Conservation (phyloP, 2,797 vertebrate species). For the Coreius guichenoti region DNA sequence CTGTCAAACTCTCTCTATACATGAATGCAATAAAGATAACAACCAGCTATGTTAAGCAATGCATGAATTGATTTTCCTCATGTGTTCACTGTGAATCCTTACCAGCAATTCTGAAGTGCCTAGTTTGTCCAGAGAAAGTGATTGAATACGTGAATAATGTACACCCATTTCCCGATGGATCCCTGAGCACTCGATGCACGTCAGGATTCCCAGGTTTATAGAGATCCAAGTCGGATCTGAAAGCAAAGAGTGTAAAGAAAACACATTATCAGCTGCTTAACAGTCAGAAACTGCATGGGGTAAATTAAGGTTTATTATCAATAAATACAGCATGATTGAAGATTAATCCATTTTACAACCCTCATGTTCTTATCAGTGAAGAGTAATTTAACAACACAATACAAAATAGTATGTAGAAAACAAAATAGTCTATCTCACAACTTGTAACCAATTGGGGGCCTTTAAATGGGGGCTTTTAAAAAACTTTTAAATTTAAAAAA, state of each 20-base stretch:
- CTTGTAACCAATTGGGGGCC: constrained; percentile 4
- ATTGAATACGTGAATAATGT: constrained; percentile 83
- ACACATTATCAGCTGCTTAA: not conserved
- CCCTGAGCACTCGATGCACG: constrained; percentile 87
- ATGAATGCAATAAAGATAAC: not conserved
- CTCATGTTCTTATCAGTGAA: not conserved
- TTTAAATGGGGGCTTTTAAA: too few species aligned
- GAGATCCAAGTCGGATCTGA: constrained; percentile 86
- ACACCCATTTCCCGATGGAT: constrained; percentile 87
- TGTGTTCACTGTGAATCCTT: constrained; percentile 17
- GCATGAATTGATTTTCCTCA: not conserved
- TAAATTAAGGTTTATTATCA: not conserved
- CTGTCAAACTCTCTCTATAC: not conserved
- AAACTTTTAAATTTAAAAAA: too few species aligned
- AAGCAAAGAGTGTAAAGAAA: constrained; percentile 27
- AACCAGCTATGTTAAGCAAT: not conserved
- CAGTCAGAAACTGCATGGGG: not conserved
- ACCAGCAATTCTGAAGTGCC: constrained; percentile 86
- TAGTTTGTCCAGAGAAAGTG: constrained; percentile 82
- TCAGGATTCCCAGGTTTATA: constrained; percentile 85
- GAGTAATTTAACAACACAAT: not conserved
- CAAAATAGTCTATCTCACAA: not conserved
- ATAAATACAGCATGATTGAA: not conserved
- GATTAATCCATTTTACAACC: not conserved
- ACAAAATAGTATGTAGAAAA: constrained; percentile 3